Base-by-base conservation (phyloP, 1,140 invertebrate species). In the Pinna nobilis region DNA sequence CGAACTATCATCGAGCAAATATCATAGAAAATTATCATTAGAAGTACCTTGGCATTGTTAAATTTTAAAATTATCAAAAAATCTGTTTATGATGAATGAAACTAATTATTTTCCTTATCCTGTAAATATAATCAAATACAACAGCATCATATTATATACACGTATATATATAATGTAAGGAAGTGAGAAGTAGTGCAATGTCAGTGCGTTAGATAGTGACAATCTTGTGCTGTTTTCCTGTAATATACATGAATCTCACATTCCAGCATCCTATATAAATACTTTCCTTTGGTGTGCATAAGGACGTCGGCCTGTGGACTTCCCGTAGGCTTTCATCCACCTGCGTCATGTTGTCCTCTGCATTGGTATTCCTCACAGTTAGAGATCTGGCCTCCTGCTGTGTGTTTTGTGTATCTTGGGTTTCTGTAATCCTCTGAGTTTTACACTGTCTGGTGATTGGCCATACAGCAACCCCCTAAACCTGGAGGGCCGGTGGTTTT, bases 241-340 rank as follows among this genome's bases (percentile, higher is more conserved):
- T 28, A 25, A 23, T 25, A 18, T 53, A 53, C 66, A 68, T 68
- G 20, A 53, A 55, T 68, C 66, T 68, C 44, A 68, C 37, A 57
- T 68, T 68, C 66, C 51, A 68, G 25, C 66, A 57, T 32, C 66
- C 66, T 44, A 68, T 47, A 20, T 55, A 68, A 13, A 68, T 57
- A n/a, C 50, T 69, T 37, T 69, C 41, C 28, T 69, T 69, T 20
- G 67, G 67, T 60, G 55, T 69, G 55, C 67, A 60, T 30, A 69
- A 59, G 23, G 55, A 50, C 44, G 15, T 70, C 41, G 67, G 55
- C 67, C 32, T 61, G 67, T 70, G 67, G 23, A 41, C 41, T 61
- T 70, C 67, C 67, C 4, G n/a, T 13, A 13, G 51, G 23, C 51
- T 53, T 53, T 53, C 51, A 53, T 53, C 51, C 23, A 23, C 51